Percentiles rank a stretch among this genome's conserved stretches.
Conservation (phyloP, 1,140 invertebrate species). For the Papilio glaucus region DNA sequence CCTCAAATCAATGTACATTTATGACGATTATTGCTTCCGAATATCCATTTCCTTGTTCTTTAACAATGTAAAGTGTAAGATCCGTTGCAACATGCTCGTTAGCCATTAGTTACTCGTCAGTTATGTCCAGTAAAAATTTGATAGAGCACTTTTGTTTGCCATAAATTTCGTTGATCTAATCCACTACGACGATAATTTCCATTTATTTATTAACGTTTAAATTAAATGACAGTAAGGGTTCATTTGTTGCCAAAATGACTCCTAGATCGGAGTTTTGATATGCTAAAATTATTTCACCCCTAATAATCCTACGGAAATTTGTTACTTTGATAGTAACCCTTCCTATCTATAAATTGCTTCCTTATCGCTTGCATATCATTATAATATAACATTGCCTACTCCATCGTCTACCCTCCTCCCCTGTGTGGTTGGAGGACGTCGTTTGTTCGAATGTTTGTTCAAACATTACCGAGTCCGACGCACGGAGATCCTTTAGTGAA, state of each 20-base stretch:
- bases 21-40: too few relatives aligned
- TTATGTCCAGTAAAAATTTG: too few relatives aligned
- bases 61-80: too few relatives aligned
- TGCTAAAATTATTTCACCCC: conserved; percentile 36
- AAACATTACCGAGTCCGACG: conserved; percentile 44
- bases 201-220: conserved; percentile 8
- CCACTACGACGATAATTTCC: neutral
- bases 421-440: conserved; percentile 43
- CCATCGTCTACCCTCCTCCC: conserved; percentile 18
- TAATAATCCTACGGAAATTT: conserved; percentile 37
- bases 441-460: conserved; percentile 59
- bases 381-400: conserved; percentile 8
- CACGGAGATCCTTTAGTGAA: conserved; percentile 39
- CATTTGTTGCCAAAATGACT: conserved; percentile 14
- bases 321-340: conserved; percentile 30
- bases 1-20: too few relatives aligned
- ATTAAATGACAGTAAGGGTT: neutral
- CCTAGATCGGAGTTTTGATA: conserved; percentile 24
- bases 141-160: neutral
- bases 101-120: too few relatives aligned
- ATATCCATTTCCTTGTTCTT: too few relatives aligned
- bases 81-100: too few relatives aligned
- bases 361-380: conserved; percentile 38
- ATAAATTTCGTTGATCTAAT: neutral
- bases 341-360: conserved; percentile 35